A percentile compares a stretch with the other conserved stretches of the same genome.
These are phyloP conservation scores for Candoia aspera DNA, from an alignment of 2,113 vertebrate genomes.

Conservation along the genomic window DNA sequence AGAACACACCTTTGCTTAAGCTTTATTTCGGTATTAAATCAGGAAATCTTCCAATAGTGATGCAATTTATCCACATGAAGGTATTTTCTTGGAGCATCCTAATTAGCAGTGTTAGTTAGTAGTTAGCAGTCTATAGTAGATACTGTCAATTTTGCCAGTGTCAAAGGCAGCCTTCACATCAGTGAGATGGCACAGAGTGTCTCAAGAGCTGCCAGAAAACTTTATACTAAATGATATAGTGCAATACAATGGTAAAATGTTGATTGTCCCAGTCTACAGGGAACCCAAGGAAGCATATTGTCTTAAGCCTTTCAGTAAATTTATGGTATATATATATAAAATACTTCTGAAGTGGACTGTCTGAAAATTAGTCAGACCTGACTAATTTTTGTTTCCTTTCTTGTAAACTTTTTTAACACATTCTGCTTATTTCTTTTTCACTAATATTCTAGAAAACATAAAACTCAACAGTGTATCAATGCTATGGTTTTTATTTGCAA, in stretches of 20 bases:
- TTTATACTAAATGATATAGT: background rate
- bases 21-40: background rate
- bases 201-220: background rate
- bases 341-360: too few species aligned
- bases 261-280: too few species aligned
- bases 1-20: background rate
- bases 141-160: background rate
- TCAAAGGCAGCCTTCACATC: background rate
- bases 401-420: too few species aligned
- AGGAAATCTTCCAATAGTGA: background rate
- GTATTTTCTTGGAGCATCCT: background rate
- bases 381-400: too few species aligned
- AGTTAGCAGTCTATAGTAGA: background rate
- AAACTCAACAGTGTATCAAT: too few species aligned
- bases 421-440: background rate
- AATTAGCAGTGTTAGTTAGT: background rate
- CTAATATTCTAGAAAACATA: background rate
- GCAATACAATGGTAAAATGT: background rate
- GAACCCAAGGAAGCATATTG: too few species aligned
- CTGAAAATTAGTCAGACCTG: too few species aligned
- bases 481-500: background rate
- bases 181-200: background rate
- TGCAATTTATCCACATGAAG: background rate
- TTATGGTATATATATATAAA: too few species aligned
- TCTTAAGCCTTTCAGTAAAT: too few species aligned